These are phyloP conservation scores for Steinernema feltiae DNA, from an alignment of 1,140 invertebrate species.

Conservation along the genomic window DNA sequence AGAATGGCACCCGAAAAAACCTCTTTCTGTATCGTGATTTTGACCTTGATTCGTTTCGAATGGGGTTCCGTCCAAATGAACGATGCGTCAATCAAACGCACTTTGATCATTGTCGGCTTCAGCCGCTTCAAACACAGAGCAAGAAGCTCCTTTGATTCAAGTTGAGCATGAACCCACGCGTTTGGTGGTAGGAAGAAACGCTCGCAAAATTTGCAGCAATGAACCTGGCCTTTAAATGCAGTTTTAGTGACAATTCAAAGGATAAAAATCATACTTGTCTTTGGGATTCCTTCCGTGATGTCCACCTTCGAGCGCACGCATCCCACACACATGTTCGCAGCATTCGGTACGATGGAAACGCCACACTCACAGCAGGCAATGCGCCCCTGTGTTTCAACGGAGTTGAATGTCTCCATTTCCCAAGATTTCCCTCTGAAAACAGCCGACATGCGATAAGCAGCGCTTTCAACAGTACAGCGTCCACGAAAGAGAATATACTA, in stretches of 20 bases:
- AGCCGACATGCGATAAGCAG: not conserved
- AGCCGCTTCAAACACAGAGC: constrained; percentile 85
- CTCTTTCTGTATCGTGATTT: constrained; percentile 92
- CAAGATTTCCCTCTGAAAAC: not conserved
- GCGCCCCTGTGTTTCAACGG: constrained; percentile 24
- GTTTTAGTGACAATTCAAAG: not conserved
- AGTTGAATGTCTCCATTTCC: not conserved
- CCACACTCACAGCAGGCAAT: constrained; percentile 65
- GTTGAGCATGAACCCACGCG: constrained; percentile 77
- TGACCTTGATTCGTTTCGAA: constrained; percentile 92
- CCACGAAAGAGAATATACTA: not conserved
- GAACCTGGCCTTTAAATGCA: constrained; percentile 68
- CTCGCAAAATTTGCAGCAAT: constrained; percentile 73
- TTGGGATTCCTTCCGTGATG: constrained; percentile 91
- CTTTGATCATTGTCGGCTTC: constrained; percentile 76
- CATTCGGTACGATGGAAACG: constrained; percentile 76
- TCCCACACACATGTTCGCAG: constrained; percentile 90
- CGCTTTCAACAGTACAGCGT: not conserved
- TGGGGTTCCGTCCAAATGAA: constrained; percentile 99
- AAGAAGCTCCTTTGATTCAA: constrained; percentile 88
- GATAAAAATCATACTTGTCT: constrained; percentile 64
- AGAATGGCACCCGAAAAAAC: constrained; percentile 64
- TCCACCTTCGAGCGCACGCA: constrained; percentile 84
- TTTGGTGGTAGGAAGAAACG: constrained; percentile 84
- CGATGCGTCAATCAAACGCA: constrained; percentile 77